Evolutionary conservation across 2,888 invertebrate species (phyloP).

Genomic region (Ornithoptera alexandrae): DNA sequence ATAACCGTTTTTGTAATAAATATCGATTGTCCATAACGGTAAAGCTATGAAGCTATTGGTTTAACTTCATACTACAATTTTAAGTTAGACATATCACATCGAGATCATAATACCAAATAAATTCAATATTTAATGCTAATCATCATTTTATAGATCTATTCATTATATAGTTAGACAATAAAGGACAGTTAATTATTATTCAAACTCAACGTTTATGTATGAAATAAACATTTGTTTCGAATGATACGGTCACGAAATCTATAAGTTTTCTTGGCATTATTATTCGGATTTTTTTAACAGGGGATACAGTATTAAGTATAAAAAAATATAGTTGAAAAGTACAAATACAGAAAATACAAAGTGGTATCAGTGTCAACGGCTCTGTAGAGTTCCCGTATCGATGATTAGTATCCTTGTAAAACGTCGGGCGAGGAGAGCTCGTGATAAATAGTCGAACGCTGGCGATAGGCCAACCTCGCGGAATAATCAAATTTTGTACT

Average conservation of each 20-base stretch:
- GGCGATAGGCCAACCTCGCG: slow-evolving; percentile 79
- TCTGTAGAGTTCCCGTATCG: slow-evolving; percentile 53
- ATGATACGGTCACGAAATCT: no score
- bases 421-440: slow-evolving; percentile 65
- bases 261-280: no score
- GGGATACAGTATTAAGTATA: neutral
- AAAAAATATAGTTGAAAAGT: neutral
- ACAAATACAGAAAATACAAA: neutral
- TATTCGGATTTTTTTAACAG: neutral
- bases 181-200: no score
- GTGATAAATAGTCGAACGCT: slow-evolving; percentile 76
- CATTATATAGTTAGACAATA: no score
- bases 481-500: slow-evolving; percentile 78
- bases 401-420: slow-evolving; percentile 78
- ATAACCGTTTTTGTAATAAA: slow-evolving; percentile 1
- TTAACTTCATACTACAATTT: slow-evolving; percentile 16
- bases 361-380: slow-evolving; percentile 35
- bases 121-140: neutral
- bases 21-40: slow-evolving; percentile 5
- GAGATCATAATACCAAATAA: slow-evolving; percentile 34
- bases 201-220: no score
- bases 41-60: slow-evolving; percentile 12
- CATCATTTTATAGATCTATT: no score
- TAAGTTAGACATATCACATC: slow-evolving; percentile 27
- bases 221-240: no score